phyloP scores from a whole-genome alignment of 2,888 invertebrate species.

The Philonicus albiceps region DNA sequence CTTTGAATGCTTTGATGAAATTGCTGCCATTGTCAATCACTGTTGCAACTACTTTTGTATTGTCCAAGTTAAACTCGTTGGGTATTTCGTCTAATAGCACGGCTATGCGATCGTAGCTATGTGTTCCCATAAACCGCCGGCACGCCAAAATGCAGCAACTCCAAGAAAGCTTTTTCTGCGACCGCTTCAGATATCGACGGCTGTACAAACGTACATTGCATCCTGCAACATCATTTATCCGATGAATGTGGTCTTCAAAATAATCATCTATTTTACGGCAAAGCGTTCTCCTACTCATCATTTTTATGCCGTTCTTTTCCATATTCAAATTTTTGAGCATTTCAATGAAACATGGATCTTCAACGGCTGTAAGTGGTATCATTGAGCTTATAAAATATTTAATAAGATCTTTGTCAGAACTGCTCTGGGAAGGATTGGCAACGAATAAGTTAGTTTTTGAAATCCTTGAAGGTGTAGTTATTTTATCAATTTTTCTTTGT shows the following conservation, averaged over 20 bases:
- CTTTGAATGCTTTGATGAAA: background rate
- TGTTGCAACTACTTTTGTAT: background rate
- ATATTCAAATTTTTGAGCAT: background rate
- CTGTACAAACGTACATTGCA: background rate
- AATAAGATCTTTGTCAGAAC: background rate
- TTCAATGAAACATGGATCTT: background rate
- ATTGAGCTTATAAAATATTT: background rate
- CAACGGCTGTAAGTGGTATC: too few species aligned
- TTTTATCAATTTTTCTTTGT: background rate
- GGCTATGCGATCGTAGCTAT: background rate
- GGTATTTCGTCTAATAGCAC: background rate
- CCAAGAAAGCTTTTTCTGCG: background rate
- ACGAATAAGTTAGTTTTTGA: background rate
- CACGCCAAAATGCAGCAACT: background rate
- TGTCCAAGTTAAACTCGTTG: background rate
- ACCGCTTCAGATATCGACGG: background rate
- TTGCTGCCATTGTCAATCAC: background rate
- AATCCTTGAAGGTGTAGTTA: background rate
- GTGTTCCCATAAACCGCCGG: background rate
- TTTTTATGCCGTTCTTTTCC: background rate
- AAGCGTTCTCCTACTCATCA: background rate
- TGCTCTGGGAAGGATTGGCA: background rate
- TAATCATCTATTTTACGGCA: background rate
- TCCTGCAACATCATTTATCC: background rate
- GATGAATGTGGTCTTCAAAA: background rate